Evolutionary conservation across 2,113 vertebrate genomes (phyloP), one percentile per base, ranked within the genome.

Genomic region (Silurus glanis): DNA sequence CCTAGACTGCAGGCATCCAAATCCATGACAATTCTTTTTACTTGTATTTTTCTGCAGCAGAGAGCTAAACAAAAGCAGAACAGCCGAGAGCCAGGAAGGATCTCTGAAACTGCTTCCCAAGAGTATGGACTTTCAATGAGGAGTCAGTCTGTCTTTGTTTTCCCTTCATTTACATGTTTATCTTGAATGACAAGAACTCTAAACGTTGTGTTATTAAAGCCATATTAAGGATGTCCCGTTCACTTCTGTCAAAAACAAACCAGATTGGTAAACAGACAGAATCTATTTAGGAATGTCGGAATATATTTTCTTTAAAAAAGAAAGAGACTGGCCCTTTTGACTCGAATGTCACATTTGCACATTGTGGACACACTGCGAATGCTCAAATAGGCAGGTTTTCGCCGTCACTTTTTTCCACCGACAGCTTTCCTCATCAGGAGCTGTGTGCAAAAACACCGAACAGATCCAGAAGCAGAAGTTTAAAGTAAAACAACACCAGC

Each of bases 1-100:
- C 74, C 71, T 67, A 83, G 53, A 89, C 59, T 12, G 10, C 75
- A 86, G 81, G 71, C 85, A 69, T 80, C 64, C 51, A 82, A 80
- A 80, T 58, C 58, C n/a, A 82, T 51, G 21, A 53, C 56, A 49
- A 74, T 66, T 28, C 4, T 83, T 47, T 82, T 66, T 51, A 69
- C 21, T 80, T 80, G 67, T 58, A 61, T 82, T 5, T 5, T 69
- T 56, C 64, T 82, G 79, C 55, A 64, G 45, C 56, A 74, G 28
- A 14, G 47, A 37, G 72, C 55, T 58, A 64, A 88, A 74, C 71
- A 12, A 82, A 87, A 76, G 62, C 80, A 75, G 56, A 28, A 67
- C 56, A 21, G 58, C 45, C 59, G 2, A 7, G 64, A 64, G 58
- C 53, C 21, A 55, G n/a, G 55, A 45, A 53, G 78, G 47, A 3